Evolutionary conservation across 2,888 invertebrate species (phyloP).

Genomic region (Callinectes sapidus): DNA sequence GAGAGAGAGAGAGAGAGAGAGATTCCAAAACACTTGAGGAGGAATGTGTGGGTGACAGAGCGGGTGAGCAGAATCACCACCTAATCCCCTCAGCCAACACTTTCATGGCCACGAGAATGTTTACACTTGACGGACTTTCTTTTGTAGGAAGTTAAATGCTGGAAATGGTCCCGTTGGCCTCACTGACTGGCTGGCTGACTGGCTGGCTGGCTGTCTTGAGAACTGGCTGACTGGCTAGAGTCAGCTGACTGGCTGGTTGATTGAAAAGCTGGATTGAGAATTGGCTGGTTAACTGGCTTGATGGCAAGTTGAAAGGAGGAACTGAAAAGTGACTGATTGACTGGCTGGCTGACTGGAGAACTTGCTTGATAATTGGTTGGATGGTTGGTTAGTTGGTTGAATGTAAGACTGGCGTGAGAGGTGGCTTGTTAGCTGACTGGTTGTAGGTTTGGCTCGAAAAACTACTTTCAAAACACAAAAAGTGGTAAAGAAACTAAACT

Average conservation of each 20-base stretch:
- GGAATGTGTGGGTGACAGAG: constrained; percentile 52
- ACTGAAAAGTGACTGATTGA: not conserved
- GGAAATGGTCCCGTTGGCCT: constrained; percentile 47
- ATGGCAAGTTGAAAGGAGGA: not conserved
- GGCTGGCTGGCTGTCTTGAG: not conserved
- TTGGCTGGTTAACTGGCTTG: not conserved
- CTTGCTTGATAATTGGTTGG: not conserved
- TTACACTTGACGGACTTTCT: constrained; percentile 60
- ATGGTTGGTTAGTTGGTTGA: not conserved
- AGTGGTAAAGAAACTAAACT: too few species aligned
- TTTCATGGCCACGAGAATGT: constrained; percentile 63
- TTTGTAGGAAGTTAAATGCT: constrained; percentile 59
- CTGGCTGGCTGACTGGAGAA: not conserved
- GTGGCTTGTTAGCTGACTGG: not conserved
- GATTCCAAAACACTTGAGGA: constrained; percentile 54
- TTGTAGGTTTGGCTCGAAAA: not conserved
- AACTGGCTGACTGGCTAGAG: not conserved
- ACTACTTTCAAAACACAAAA: not conserved
- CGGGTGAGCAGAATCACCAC: constrained; percentile 58
- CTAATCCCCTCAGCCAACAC: constrained; percentile 53
- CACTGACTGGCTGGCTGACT: constrained; percentile 2
- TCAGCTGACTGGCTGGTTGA: not conserved
- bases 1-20: constrained; percentile 29
- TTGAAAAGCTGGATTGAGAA: not conserved
- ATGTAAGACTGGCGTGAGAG: not conserved